Percentiles rank a stretch among this genome's conserved stretches.
These are phyloP conservation scores for Apeltes quadracus DNA, from an alignment of 2,113 vertebrate species.

Conservation along the genomic window DNA sequence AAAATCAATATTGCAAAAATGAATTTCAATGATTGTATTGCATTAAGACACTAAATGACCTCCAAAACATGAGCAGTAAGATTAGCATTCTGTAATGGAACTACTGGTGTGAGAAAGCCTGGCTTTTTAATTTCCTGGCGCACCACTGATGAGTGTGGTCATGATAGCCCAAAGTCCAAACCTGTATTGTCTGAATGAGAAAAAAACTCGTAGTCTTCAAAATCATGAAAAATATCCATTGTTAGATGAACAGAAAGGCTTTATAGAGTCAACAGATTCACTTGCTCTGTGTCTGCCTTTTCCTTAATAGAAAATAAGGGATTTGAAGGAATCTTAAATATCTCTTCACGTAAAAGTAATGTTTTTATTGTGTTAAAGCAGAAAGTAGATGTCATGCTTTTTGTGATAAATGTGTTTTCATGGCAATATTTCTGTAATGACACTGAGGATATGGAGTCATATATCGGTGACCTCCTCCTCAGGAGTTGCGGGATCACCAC, in stretches of 20 bases:
- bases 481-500: slow-evolving; percentile 16
- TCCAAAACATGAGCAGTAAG: not conserved
- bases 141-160: slow-evolving; percentile 10
- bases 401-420: slow-evolving; percentile 48
- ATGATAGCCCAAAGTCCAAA: not conserved
- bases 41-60: not conserved
- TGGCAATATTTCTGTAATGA: slow-evolving; percentile 50
- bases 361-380: slow-evolving; percentile 31
- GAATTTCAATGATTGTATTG: not conserved
- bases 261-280: slow-evolving; percentile 3
- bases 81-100: slow-evolving; percentile 5
- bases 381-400: slow-evolving; percentile 28
- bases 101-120: slow-evolving; percentile 16
- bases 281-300: not conserved
- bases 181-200: not conserved
- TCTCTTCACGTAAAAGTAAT: slow-evolving; percentile 14
- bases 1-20: not conserved
- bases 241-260: not conserved
- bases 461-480: slow-evolving; percentile 44
- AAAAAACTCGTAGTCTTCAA: not conserved
- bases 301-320: slow-evolving; percentile 14
- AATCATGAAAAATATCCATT: not conserved
- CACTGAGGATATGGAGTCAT: slow-evolving; percentile 23
- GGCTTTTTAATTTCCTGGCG: slow-evolving; percentile 11
- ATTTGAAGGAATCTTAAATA: slow-evolving; percentile 16